Evolutionary conservation across 2,113 vertebrate species (phyloP).

Genomic region (Cygnus atratus): DNA sequence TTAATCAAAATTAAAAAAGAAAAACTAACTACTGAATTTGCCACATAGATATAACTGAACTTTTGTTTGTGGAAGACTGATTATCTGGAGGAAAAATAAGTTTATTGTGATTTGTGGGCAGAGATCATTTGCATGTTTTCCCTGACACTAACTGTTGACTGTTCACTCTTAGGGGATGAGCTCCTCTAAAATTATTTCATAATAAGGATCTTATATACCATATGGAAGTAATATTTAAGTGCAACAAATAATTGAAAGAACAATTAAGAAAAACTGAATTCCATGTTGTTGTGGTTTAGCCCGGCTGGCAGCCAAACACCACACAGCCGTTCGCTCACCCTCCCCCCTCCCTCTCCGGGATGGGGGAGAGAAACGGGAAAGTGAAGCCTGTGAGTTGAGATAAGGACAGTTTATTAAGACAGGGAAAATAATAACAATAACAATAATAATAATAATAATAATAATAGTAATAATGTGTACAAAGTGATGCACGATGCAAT

Average conservation of each 20-base stretch:
- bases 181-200: not conserved
- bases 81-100: not conserved
- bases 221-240: not conserved
- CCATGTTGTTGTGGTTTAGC: no score
- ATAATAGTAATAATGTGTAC: no score
- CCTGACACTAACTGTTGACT: not conserved
- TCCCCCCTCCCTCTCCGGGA: no score
- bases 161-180: not conserved
- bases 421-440: no score
- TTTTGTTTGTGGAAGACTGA: not conserved
- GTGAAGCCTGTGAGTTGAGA: no score
- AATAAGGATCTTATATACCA: not conserved
- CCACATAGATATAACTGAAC: not conserved
- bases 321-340: no score
- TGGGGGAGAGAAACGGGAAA: no score
- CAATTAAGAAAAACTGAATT: slow-evolving; percentile 14
- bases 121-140: not conserved
- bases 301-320: no score
- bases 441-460: no score
- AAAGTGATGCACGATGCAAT: no score
- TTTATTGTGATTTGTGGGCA: not conserved
- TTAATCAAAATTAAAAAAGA: not conserved
- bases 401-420: no score
- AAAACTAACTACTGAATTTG: not conserved
- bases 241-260: slow-evolving; percentile 18